Evolutionary conservation across 2,113 vertebrate species (phyloP).

Genomic region (Aramus guarauna): DNA sequence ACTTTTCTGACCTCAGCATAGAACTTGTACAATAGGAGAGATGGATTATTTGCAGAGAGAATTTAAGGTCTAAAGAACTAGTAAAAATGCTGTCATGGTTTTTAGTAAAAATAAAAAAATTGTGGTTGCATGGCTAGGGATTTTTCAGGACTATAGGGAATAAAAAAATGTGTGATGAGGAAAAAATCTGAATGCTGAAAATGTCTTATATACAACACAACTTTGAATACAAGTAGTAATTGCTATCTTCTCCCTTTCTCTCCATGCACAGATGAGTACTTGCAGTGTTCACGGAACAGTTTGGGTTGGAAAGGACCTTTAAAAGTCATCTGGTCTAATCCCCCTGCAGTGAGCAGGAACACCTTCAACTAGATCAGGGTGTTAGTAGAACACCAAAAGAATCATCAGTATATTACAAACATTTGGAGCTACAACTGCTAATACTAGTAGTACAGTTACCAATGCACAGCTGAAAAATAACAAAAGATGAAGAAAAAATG

Average conservation of each 20-base stretch:
- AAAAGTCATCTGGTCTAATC: too few species aligned
- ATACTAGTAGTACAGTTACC: background rate
- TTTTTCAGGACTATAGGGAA: background rate
- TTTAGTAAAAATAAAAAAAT: background rate
- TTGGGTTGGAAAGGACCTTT: too few species aligned
- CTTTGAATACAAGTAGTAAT: background rate
- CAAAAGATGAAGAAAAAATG: background rate
- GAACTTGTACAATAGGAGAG: background rate
- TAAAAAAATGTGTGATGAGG: background rate
- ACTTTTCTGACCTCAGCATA: background rate
- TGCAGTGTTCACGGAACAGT: too few species aligned
- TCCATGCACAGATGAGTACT: background rate
- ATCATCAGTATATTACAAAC: background rate
- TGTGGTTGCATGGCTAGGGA: background rate
- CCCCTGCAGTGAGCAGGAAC: too few species aligned
- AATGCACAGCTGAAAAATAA: background rate
- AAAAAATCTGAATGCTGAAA: background rate
- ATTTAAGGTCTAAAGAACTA: background rate
- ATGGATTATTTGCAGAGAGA: background rate
- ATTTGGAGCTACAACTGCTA: background rate
- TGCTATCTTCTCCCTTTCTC: background rate
- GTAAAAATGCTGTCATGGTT: background rate
- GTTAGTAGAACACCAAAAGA: background rate
- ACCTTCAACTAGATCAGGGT: background rate
- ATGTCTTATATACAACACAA: background rate